Evolutionary conservation across 2,888 invertebrate species (phyloP).

Genomic region (Lepidonotus clava): DNA sequence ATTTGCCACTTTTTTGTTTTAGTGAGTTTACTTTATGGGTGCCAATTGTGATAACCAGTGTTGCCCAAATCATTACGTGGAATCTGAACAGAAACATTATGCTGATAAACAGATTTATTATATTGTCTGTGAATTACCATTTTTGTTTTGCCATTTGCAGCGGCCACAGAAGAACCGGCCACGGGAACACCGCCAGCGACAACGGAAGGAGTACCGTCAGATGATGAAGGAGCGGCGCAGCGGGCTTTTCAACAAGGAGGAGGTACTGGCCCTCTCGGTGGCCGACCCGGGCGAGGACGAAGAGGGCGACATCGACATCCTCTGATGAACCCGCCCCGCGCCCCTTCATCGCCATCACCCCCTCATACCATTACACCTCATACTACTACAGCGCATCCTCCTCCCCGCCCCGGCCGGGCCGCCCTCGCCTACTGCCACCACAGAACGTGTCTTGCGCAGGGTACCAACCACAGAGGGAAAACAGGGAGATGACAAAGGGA

Average conservation of each 20-base stretch:
- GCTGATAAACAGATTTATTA: too few relatives aligned
- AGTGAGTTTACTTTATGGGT: too few relatives aligned
- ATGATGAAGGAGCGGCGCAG: conserved; percentile 54
- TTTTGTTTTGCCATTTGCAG: not conserved
- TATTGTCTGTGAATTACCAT: too few relatives aligned
- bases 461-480: too few relatives aligned
- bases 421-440: too few relatives aligned
- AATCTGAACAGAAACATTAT: too few relatives aligned
- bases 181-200: conserved; percentile 33
- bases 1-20: too few relatives aligned
- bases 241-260: conserved; percentile 44
- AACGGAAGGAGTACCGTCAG: conserved; percentile 52
- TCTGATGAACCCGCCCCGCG: not conserved
- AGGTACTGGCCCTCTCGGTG: conserved; percentile 36
- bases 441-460: too few relatives aligned
- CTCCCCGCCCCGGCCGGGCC: too few relatives aligned
- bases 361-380: not conserved
- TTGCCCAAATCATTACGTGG: too few relatives aligned
- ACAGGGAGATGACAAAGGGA: too few relatives aligned
- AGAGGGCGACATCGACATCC: conserved; percentile 37
- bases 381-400: not conserved
- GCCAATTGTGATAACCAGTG: too few relatives aligned
- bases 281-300: not conserved
- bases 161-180: conserved; percentile 30
- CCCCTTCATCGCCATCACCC: conserved; percentile 9